Base-by-base conservation (phyloP, 2,888 invertebrate genomes). In the Auanema freiburgensis region DNA sequence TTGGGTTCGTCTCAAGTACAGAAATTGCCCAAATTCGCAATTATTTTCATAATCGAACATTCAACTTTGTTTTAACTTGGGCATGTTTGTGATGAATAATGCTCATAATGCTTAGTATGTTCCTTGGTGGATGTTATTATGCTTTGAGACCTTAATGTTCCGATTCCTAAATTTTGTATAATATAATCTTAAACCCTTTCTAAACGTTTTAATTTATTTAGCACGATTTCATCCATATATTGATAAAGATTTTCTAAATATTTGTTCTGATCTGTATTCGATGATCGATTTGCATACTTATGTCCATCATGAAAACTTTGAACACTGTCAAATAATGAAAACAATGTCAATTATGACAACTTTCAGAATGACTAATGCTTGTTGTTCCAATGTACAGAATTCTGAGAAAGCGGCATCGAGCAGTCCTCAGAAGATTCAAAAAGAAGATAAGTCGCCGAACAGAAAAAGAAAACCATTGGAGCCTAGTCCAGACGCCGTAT, bases 21-120 rank as follows among this genome's bases (percentile, higher is more conserved):
- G 46, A 18, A 46, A 18, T 46, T 18, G 46, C 46, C 46, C 46
- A 16, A 46, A 46, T 46, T 46, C 46, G 46, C 46, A 46, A 46
- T 46, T 46, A 46, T 46, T 18, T 46, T 21, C 46, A 46, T 46
- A 46, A 46, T 46, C 46, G 46, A 46, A 46, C 46, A 18, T 21
- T 16, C 10, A 5, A 21, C 16, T 21, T 46, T 46, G 46, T 46
- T 46, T 46, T 46, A 46, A 18, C 46, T 21, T 46, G 21, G 46
- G 21, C 46, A 21, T 21, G 16, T 46, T 46, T 46, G 46, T 46
- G 46, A 46, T 46, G 46, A 46, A 46, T 46, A 18, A 21, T 46
- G 46, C 46, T 46, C 46, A 46, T 46, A 46, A 46, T 46, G 46
- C 46, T 46, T 46, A 46, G 16, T 21, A 18, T 18, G 16, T 46